Conservation (phyloP, 2,888 invertebrate species). For the Pammene fasciana region DNA sequence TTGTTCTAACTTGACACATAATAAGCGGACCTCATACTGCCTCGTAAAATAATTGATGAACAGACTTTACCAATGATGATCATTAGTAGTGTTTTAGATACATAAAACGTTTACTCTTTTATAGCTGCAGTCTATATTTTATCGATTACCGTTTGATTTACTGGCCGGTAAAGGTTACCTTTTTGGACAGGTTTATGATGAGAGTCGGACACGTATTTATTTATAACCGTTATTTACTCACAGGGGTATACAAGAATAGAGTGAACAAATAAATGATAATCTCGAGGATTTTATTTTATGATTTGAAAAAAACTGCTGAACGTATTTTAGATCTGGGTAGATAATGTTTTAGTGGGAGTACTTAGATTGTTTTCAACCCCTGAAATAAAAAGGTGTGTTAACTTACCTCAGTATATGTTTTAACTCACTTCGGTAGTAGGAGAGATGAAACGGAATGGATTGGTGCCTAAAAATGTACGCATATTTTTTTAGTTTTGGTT, state of each 20-base stretch:
- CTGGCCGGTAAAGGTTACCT: slow-evolving; percentile 25
- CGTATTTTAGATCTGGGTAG: no score
- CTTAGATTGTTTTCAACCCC: no score
- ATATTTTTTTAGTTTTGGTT: no score
- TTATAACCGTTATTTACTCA: slow-evolving; percentile 36
- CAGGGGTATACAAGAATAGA: not conserved
- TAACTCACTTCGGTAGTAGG: no score
- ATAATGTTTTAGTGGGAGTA: no score
- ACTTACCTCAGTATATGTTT: no score
- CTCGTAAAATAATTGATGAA: slow-evolving; percentile 28
- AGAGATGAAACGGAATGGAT: no score
- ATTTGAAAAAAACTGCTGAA: no score
- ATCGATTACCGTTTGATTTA: slow-evolving; percentile 40
- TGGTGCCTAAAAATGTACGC: no score
- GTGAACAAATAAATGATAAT: no score
- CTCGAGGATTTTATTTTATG: no score
- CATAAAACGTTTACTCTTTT: slow-evolving; percentile 38
- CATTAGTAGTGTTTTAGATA: slow-evolving; percentile 37
- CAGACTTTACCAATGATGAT: slow-evolving; percentile 28
- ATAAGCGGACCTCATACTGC: slow-evolving; percentile 18
- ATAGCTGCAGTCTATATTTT: slow-evolving; percentile 39
- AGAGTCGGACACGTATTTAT: slow-evolving; percentile 26
- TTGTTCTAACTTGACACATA: slow-evolving; percentile 25
- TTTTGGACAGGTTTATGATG: slow-evolving; percentile 38
- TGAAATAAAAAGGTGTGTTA: no score